Conservation (phyloP, 2,888 invertebrate species). For the Drosophila planitibia region DNA sequence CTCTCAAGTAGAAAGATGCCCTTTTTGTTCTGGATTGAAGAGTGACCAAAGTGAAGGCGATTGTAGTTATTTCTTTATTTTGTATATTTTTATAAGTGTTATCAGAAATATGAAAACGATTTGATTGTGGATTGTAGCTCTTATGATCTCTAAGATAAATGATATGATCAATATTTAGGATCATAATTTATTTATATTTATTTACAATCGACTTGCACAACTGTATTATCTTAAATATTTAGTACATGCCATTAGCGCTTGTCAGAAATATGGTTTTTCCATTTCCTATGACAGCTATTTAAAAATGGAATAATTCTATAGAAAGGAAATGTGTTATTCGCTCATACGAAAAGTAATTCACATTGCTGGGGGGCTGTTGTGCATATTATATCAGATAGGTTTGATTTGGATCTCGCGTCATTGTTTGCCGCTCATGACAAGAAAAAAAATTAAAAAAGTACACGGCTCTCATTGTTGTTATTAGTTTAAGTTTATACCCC, state of each 20-base stretch:
- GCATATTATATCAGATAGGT: conserved; percentile 42
- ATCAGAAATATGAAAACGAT: background rate
- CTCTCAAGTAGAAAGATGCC: background rate
- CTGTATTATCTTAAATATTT: no score
- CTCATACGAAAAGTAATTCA: conserved; percentile 28
- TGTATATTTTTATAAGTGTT: background rate
- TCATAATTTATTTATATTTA: background rate
- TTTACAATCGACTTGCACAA: background rate
- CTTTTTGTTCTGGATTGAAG: background rate
- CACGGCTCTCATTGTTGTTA: conserved; percentile 43
- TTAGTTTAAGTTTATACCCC: conserved; percentile 34
- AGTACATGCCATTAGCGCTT: background rate
- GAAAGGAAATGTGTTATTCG: conserved; percentile 2
- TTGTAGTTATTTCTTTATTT: background rate
- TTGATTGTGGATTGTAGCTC: background rate
- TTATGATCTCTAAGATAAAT: background rate
- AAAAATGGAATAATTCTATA: background rate
- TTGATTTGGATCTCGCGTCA: conserved; percentile 73
- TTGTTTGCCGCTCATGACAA: conserved; percentile 56
- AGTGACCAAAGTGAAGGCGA: background rate
- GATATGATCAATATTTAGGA: background rate
- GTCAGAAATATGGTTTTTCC: conserved; percentile 7
- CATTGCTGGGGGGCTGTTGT: conserved; percentile 16
- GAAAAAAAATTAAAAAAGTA: conserved; percentile 32
- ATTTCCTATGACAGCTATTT: background rate